Base-by-base conservation (phyloP, 1,140 invertebrate species). In the Camponotus floridanus region DNA sequence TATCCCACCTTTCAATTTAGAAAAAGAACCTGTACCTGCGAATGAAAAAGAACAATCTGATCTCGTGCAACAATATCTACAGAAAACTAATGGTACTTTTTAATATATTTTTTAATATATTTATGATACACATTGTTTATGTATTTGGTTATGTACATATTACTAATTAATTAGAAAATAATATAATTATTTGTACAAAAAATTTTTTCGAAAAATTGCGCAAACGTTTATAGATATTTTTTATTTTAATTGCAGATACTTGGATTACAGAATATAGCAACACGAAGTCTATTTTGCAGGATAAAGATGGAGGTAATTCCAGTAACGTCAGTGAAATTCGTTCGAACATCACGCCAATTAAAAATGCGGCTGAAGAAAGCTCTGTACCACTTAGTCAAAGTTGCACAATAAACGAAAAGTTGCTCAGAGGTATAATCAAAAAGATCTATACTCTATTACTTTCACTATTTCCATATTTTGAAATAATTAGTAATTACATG, bases 21-120 rank as follows among this genome's bases (percentile, higher is more conserved):
- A 91, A 8, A 88, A 89, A 87, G 61, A 86, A 85, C 21, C 70
- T 15, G 2, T 74, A 59, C 5, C 59, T 26, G 45, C 73, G 8
- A 85, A 48, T 3, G 57, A 87, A 51, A 51, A 88, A 48, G 70
- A 83, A 15, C 90, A 92, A 76, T 70, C 88, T 42, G 89, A 92
- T 89, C 89, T 94, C 31, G 83, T 94, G 36, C 86, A 93, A 76
- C 92, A 94, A 45, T 94, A 94, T 91, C 84, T 93, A 9, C 90
- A 91, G 71, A 90, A 91, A 64, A 79, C 85, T 64, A 61, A 33
- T 61, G 86, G 88, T 88, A 91, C 89, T n/a, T n/a, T n/a, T n/a
- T n/a, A n/a, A n/a, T n/a, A n/a, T n/a, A n/a, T n/a, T n/a, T n/a
- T n/a, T n/a, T n/a, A n/a, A n/a, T n/a, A 6, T 33, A 65, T 42